These are phyloP conservation scores for Trachemys scripta DNA, from an alignment of 2,113 vertebrate species.

Conservation along the genomic window DNA sequence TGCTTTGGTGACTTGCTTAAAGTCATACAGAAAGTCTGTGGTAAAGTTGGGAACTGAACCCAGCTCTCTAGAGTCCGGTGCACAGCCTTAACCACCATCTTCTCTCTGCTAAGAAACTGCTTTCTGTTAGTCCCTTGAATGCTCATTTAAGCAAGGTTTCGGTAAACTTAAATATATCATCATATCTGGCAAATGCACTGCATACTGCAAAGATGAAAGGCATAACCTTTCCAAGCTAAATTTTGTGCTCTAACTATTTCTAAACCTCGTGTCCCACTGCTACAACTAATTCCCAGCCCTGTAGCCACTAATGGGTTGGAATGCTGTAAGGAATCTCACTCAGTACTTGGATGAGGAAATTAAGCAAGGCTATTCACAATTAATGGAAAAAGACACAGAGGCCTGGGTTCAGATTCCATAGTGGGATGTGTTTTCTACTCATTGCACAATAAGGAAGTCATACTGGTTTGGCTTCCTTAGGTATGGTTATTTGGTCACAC, in stretches of 20 bases:
- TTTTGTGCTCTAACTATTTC: fast-evolving
- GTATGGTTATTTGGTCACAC: slow-evolving; percentile 49
- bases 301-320: slow-evolving; percentile 34
- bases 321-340: slow-evolving; percentile 71
- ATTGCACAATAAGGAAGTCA: slow-evolving; percentile 68
- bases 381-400: slow-evolving; percentile 15
- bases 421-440: slow-evolving; percentile 58
- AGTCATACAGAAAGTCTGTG: fast-evolving
- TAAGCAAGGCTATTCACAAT: slow-evolving; percentile 65
- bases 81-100: fast-evolving
- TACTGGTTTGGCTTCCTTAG: slow-evolving; percentile 61
- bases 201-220: background rate
- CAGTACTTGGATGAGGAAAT: slow-evolving; percentile 45
- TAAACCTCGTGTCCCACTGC: background rate
- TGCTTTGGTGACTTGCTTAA: background rate
- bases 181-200: background rate
- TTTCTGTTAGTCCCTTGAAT: background rate
- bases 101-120: background rate
- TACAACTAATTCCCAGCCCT: fast-evolving
- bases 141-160: background rate
- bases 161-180: background rate
- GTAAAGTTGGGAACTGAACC: background rate
- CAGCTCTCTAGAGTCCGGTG: background rate
- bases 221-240: background rate
- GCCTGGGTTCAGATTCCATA: background rate